Conservation (phyloP, 2,113 vertebrate species). For the Zingel zingel region DNA sequence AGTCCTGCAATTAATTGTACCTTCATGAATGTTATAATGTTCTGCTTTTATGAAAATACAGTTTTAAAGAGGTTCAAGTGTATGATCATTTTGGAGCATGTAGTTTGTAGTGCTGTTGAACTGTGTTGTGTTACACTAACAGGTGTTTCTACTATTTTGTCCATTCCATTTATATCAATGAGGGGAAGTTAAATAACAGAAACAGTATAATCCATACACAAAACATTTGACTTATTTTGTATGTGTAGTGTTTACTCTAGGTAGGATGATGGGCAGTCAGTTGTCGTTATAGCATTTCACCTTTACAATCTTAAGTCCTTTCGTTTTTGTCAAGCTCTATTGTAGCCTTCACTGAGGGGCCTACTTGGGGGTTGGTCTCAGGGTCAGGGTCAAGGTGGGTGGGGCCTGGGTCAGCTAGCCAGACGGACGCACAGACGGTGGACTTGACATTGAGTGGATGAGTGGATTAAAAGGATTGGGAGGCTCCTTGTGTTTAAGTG, state of each 20-base stretch:
- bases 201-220: too few species aligned
- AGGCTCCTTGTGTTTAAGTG: constrained; percentile 40
- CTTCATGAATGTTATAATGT: neutral
- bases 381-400: constrained; percentile 79
- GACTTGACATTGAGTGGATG: constrained; percentile 82
- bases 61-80: neutral
- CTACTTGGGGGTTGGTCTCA: constrained; percentile 33
- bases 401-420: constrained; percentile 69
- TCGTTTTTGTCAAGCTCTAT: constrained; percentile 50
- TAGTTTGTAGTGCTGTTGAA: neutral
- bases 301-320: constrained; percentile 12
- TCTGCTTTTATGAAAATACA: neutral
- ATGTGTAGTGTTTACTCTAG: too few species aligned
- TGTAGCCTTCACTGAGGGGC: constrained; percentile 26
- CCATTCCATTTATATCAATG: neutral
- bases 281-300: constrained; percentile 2
- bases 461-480: constrained; percentile 73
- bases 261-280: neutral
- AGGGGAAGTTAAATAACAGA: too few species aligned
- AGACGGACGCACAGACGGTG: constrained; percentile 80
- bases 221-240: too few species aligned
- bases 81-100: neutral
- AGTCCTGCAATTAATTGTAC: neutral
- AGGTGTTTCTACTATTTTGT: neutral
- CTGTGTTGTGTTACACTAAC: too few species aligned